These are phyloP conservation scores for Thripadectes ignobilis DNA, from an alignment of 2,797 vertebrate species.

Conservation along the genomic window DNA sequence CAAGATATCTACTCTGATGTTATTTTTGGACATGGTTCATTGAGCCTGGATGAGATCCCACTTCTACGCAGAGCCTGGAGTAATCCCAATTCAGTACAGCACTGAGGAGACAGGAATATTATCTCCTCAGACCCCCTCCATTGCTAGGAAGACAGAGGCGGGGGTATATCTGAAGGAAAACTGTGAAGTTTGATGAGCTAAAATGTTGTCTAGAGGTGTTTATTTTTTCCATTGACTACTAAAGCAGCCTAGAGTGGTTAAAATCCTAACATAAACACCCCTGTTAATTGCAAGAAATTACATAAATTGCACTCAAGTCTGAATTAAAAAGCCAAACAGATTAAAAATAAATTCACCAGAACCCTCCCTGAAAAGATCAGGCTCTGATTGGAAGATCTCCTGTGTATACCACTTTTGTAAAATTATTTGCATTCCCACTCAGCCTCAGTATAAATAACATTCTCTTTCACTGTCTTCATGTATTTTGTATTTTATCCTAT, in stretches of 20 bases:
- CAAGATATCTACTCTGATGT: neutral
- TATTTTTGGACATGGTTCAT: neutral
- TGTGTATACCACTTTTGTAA: neutral
- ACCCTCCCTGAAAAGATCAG: neutral
- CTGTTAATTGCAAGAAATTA: conserved; percentile 40
- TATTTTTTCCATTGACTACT: neutral
- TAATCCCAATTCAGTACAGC: neutral
- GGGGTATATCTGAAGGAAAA: neutral
- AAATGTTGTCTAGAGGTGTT: neutral
- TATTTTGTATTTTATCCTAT: neutral
- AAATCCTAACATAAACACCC: neutral
- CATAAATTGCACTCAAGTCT: neutral
- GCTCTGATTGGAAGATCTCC: neutral
- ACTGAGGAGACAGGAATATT: neutral
- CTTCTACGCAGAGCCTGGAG: neutral
- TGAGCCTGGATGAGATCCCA: neutral
- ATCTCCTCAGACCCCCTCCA: neutral
- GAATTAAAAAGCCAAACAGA: conserved; percentile 3
- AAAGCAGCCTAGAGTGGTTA: neutral
- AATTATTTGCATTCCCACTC: neutral
- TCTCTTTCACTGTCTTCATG: neutral
- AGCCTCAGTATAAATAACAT: neutral
- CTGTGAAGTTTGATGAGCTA: neutral
- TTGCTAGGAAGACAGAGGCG: neutral
- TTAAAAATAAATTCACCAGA: conserved; percentile 34